Base-by-base conservation (phyloP, 2,888 invertebrate genomes). In the Agrilus cyanescens region DNA sequence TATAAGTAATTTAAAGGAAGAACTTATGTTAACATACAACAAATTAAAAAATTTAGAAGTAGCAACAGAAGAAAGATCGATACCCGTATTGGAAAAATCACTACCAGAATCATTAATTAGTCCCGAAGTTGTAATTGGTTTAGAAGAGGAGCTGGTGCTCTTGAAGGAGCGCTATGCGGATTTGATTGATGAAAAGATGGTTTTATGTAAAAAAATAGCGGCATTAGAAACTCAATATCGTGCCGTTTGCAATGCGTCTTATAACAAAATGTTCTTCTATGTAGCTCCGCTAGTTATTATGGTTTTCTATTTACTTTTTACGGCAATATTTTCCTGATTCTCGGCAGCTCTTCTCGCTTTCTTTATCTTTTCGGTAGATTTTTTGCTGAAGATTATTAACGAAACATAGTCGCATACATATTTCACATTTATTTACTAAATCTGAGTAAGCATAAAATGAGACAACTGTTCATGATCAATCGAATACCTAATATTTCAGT, bases 161-260 rank as follows among this genome's bases (percentile, higher is more conserved):
- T 72, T 85, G 48, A 85, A 84, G 59, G 80, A 83, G 62, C 73
- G 79, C 53, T 85, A 80, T 70, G 78, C 79, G 45, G 72, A 73
- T 52, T 77, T 74, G 45, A 69, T 72, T 54, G 75, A 73, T 18
- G 82, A 82, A 55, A 76, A 77, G 54, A 69, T 75, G 43, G 69
- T 73, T 41, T 66, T 83, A 33, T 69, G 74, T 34, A 69, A 74
- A 48, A 76, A 80, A 59, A 70, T 85, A 54, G 66, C 72, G 34
- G 62, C 62, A 45, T 63, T 82, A 56, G 75, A 74, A 55, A 67
- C 69, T 54, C 78, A 81, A 57, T 73, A 74, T 57, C 70, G 76
- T 47, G 63, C 70, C 48, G 60, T 79, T 42, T 68, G 75, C 45
- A 73, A 74, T 59, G 71, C 73, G 46, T 74, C 74, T 47, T 74